Conservation (phyloP, 1,140 invertebrate genomes). For the Pantala flavescens region DNA sequence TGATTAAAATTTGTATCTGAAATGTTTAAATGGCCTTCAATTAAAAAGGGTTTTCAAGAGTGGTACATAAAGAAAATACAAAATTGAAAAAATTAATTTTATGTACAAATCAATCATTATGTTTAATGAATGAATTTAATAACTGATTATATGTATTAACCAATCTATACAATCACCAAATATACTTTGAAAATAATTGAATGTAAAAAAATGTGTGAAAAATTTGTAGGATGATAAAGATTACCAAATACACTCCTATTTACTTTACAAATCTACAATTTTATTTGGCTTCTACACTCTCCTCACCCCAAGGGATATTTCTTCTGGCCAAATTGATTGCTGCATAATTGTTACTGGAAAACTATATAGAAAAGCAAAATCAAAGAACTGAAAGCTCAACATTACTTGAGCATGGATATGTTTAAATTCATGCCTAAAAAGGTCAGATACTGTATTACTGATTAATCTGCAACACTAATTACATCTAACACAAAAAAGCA, state of each 20-base stretch:
- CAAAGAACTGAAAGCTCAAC: slow-evolving; percentile 9
- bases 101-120: slow-evolving; percentile 11
- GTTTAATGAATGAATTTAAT: neutral
- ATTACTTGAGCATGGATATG: slow-evolving; percentile 6
- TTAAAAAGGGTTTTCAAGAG: slow-evolving; percentile 1
- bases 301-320: slow-evolving; percentile 1
- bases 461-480: slow-evolving; percentile 4
- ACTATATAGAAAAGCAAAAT: neutral
- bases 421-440: slow-evolving; percentile 6
- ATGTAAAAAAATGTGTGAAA: neutral
- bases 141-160: neutral
- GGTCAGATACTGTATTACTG: slow-evolving; percentile 5
- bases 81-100: neutral
- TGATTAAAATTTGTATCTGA: neutral
- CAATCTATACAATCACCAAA: neutral
- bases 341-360: neutral
- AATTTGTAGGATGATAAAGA: neutral
- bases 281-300: neutral
- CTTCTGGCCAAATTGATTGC: slow-evolving; percentile 9
- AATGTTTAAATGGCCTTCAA: neutral
- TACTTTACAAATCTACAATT: neutral
- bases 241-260: neutral
- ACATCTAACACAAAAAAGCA: slow-evolving; percentile 10
- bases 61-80: neutral
- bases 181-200: neutral